Conservation (phyloP, 2,888 invertebrate genomes). For the Rhamnusium bicolor region DNA sequence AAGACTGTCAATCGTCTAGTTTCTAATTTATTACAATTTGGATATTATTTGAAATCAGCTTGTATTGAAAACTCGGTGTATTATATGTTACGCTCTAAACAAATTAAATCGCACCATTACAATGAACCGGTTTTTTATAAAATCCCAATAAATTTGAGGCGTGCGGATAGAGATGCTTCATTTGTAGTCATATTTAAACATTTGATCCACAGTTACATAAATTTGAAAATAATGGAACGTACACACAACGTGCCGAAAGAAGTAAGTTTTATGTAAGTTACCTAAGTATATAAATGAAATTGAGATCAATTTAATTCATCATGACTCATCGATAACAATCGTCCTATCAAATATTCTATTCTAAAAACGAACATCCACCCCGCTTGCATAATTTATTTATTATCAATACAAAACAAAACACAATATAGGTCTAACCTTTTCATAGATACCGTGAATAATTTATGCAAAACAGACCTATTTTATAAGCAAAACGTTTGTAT, state of each 20-base stretch:
- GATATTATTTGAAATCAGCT: too few relatives aligned
- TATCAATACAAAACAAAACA: conserved; percentile 15
- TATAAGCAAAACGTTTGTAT: neutral
- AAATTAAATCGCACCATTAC: too few relatives aligned
- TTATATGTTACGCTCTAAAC: too few relatives aligned
- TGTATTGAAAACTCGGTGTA: too few relatives aligned
- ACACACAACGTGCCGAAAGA: neutral
- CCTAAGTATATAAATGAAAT: neutral
- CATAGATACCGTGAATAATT: neutral
- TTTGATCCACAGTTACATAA: too few relatives aligned
- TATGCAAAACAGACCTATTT: conserved; percentile 6
- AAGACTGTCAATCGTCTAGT: too few relatives aligned
- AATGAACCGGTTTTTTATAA: too few relatives aligned
- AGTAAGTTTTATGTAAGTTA: neutral
- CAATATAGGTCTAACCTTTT: conserved; percentile 24
- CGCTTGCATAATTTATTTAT: conserved; percentile 8
- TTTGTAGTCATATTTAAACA: too few relatives aligned
- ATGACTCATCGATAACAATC: neutral
- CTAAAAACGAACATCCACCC: conserved; percentile 8
- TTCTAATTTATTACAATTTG: too few relatives aligned
- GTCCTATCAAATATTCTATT: conserved; percentile 8
- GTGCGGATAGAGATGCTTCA: too few relatives aligned
- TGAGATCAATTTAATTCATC: neutral
- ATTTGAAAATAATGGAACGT: too few relatives aligned
- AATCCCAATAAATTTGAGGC: too few relatives aligned